phyloP scores from a whole-genome alignment of 2,797 vertebrate species.

The Hydrolagus colliei region DNA sequence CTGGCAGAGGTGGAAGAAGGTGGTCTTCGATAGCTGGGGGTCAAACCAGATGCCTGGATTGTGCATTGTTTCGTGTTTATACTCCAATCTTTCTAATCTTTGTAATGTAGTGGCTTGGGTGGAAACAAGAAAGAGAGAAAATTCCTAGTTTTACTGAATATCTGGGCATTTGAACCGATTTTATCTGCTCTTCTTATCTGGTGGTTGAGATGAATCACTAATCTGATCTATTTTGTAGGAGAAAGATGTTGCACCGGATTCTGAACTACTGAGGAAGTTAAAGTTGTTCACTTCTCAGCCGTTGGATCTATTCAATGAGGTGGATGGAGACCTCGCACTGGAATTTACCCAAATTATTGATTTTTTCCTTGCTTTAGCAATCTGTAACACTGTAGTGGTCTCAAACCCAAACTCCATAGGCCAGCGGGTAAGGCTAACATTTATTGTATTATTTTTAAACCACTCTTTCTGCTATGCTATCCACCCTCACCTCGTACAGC shows the following conservation, averaged over 20 bases:
- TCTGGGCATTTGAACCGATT: no score
- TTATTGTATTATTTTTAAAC: neutral
- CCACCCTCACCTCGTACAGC: no score
- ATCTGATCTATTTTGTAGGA: constrained; percentile 57
- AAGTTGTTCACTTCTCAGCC: constrained; percentile 52
- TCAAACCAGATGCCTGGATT: no score
- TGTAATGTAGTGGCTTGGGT: no score
- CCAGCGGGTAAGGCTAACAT: constrained; percentile 57
- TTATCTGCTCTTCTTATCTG: neutral
- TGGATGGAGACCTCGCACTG: constrained; percentile 36
- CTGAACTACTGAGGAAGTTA: constrained; percentile 66
- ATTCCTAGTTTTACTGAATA: neutral
- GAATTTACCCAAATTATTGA: constrained; percentile 72
- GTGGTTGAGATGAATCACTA: neutral
- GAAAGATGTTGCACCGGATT: constrained; percentile 78
- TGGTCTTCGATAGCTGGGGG: no score
- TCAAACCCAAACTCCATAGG: constrained; percentile 66
- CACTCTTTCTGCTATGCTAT: no score
- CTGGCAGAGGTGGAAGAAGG: no score
- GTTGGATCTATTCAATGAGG: constrained; percentile 36
- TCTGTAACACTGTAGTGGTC: constrained; percentile 94
- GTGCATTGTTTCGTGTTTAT: no score
- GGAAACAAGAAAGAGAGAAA: no score
- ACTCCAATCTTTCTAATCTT: no score
- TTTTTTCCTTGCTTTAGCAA: constrained; percentile 83